A percentile compares a stretch with the other conserved stretches of the same genome.
These are phyloP conservation scores for Dermochelys coriacea DNA, from an alignment of 2,797 vertebrate species.

Conservation along the genomic window DNA sequence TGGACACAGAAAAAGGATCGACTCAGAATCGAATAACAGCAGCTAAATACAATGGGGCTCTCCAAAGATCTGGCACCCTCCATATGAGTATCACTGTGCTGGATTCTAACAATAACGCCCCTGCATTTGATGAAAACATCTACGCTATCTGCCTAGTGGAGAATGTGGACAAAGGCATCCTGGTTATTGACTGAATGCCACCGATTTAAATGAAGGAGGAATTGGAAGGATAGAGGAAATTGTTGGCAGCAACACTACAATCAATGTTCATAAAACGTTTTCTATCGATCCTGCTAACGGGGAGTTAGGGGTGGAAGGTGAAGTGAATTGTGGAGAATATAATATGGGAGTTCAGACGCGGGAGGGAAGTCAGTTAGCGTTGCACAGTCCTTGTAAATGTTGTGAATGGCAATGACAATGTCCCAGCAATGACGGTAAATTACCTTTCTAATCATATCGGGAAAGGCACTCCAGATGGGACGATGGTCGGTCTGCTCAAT, in stretches of 20 bases:
- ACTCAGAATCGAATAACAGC: constrained; percentile 63
- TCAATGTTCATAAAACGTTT: background rate
- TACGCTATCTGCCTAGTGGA: background rate
- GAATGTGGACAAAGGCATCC: background rate
- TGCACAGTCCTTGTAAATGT: constrained; percentile 78
- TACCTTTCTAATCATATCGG: constrained; percentile 72
- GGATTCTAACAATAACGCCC: background rate
- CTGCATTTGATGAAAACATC: background rate
- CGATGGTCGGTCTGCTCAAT: constrained; percentile 75
- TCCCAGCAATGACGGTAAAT: constrained; percentile 71
- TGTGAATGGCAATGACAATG: constrained; percentile 77
- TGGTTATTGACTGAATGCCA: background rate
- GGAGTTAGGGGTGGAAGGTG: constrained; percentile 58
- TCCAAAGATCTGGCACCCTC: constrained; percentile 65
- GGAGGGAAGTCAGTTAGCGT: constrained; percentile 65
- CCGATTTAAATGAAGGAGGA: background rate
- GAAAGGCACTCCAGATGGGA: constrained; percentile 72
- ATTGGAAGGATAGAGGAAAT: constrained; percentile 37
- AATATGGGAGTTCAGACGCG: constrained; percentile 73
- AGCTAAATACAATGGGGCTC: constrained; percentile 72
- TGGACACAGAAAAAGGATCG: constrained; percentile 68
- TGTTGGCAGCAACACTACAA: background rate
- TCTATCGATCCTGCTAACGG: constrained; percentile 56
- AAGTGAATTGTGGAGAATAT: constrained; percentile 69
- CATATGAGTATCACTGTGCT: background rate